Evolutionary conservation across 2,797 vertebrate genomes (phyloP), one percentile per base, ranked within the genome.

Genomic region (Peromyscus nudipes): DNA sequence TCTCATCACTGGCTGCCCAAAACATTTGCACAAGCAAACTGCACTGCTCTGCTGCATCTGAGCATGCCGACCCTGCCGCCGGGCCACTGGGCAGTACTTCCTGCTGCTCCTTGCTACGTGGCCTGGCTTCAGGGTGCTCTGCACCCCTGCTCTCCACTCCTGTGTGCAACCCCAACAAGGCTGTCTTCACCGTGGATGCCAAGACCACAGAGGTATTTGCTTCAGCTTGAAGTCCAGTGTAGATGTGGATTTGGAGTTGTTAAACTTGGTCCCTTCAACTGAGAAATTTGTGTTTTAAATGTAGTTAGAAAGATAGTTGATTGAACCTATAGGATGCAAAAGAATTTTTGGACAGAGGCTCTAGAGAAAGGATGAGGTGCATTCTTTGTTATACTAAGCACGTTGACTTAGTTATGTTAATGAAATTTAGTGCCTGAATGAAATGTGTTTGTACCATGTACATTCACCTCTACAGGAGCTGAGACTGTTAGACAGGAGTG

Each of bases 141-240:
- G 96, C 80, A 4, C 98, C 98, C 14, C 94, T 96, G 75, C 5
- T 98, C 29, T 96, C 97, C 0, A 87, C 98, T 88, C 80, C 98
- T 37, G 97, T 98, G 64, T 97, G 98, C 67, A 99, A 98, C 97
- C 99, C 99, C 31, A 99, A 99, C 98, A 99, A 99, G 98, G 99
- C 98, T 4, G 49, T 99, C 94, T 98, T 99, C 65, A 99, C 99
- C 0, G 98, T 99, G 88, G 98, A 99, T n/a, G 92, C 96, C 95
- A 98, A 97, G 98, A 99, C 99, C 79, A 98, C 98, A 95, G 98
- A 99, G 99, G 99, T 99, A 99, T 11, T 65, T 65, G 81, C 40
- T 89, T 21, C 0, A 1, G 43, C 29, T 13, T 40, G 81, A 80
- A 69, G 40, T 31, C 3, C 6, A 17, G 27, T 60, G 19, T 82